Evolutionary conservation across 1,140 invertebrate genomes (phyloP).

Genomic region (Orchestia grillus): DNA sequence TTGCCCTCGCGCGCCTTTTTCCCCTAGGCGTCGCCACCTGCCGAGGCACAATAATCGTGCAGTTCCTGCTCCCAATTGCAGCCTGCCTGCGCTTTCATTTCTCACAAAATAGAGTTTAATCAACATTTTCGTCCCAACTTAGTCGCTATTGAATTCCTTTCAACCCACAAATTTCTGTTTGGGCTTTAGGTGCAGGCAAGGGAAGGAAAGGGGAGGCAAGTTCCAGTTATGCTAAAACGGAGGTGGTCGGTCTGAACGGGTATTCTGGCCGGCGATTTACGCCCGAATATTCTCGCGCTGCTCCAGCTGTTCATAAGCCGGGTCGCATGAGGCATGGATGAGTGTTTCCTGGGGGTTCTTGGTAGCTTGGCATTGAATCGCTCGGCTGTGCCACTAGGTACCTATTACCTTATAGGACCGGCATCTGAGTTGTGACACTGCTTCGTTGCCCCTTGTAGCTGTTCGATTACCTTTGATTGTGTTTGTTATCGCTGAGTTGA

Average conservation of each 20-base stretch:
- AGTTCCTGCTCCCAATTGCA: neutral
- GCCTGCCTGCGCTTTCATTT: neutral
- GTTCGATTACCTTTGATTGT: no score
- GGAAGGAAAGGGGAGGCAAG: neutral
- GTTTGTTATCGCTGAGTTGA: no score
- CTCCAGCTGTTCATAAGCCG: neutral
- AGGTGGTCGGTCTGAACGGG: neutral
- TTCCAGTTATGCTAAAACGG: neutral
- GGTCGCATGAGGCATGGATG: neutral
- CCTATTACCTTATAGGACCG: neutral
- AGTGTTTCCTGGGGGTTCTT: neutral
- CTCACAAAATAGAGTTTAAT: neutral
- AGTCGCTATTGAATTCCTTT: constrained; percentile 1
- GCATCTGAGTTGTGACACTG: neutral
- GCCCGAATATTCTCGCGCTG: neutral
- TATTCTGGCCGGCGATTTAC: neutral
- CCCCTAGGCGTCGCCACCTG: neutral
- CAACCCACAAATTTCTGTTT: neutral
- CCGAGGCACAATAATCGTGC: neutral
- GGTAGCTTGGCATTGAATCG: neutral
- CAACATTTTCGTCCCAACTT: constrained; percentile 7
- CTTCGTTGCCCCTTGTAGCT: neutral
- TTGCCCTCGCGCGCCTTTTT: neutral
- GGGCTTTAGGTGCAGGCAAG: neutral
- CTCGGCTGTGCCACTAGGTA: neutral